A percentile compares a stretch with the other conserved stretches of the same genome.
phyloP scores from a whole-genome alignment of 2,113 vertebrate genomes.

The Varanus salvator region DNA sequence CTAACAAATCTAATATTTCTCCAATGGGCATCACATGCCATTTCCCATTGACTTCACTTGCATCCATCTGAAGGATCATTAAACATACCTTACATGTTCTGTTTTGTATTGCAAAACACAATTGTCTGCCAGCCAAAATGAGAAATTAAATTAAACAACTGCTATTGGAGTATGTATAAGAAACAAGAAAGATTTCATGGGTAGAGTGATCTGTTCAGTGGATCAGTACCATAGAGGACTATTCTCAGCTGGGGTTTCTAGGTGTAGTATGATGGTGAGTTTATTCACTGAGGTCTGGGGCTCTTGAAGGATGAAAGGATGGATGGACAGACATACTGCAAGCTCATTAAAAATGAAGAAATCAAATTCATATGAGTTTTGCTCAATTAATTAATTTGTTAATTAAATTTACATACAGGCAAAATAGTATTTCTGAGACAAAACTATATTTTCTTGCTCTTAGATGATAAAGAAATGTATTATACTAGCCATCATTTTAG shows the following conservation, averaged over 20 bases:
- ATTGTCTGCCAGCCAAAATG: conserved; percentile 51
- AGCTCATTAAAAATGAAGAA: too few relatives aligned
- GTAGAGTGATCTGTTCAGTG: background rate
- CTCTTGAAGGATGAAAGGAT: background rate
- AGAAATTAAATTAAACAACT: conserved; percentile 33
- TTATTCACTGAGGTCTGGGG: background rate
- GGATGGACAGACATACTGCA: background rate
- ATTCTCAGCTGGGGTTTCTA: background rate
- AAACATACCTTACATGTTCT: conserved; percentile 46
- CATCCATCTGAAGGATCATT: conserved; percentile 54
- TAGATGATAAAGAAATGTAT: too few relatives aligned
- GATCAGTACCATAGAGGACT: background rate
- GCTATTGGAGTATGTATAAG: conserved; percentile 29
- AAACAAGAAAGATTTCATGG: too few relatives aligned
- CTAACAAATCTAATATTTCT: conserved; percentile 65
- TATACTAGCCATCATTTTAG: too few relatives aligned
- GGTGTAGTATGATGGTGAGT: background rate
- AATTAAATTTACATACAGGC: background rate
- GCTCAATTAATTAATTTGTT: background rate
- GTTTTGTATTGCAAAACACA: conserved; percentile 48
- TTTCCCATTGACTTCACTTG: conserved; percentile 47
- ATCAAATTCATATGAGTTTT: too few relatives aligned
- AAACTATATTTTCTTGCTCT: background rate
- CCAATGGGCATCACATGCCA: conserved; percentile 54
- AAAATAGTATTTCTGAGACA: background rate